Evolutionary conservation across 2,113 vertebrate genomes (phyloP).

Genomic region (Callorhinus ursinus): DNA sequence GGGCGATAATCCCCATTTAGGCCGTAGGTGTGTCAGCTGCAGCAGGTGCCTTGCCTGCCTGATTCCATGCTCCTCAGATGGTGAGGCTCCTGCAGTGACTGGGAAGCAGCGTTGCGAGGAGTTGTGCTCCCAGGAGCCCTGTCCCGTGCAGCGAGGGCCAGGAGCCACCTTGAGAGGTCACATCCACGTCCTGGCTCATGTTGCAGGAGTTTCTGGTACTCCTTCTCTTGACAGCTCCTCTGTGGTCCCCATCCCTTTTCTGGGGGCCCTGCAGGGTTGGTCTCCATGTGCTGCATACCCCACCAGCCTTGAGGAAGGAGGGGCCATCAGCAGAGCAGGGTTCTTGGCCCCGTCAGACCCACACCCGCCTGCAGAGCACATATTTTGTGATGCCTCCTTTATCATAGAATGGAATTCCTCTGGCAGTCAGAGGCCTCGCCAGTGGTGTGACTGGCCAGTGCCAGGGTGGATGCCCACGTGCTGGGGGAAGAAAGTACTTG

Average conservation of each 20-base stretch:
- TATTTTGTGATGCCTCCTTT: background rate
- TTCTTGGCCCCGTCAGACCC: background rate
- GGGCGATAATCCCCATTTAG: background rate
- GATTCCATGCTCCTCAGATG: background rate
- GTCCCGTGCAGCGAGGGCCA: background rate
- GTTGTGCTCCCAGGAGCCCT: background rate
- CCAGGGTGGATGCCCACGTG: fast-evolving
- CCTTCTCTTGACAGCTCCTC: background rate
- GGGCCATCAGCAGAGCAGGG: background rate
- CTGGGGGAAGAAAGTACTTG: background rate
- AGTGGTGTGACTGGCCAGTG: background rate
- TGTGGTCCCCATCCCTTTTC: background rate
- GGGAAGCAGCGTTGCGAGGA: background rate
- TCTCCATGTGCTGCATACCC: too few relatives aligned
- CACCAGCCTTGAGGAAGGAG: background rate
- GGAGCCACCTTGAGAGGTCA: background rate
- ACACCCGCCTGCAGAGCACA: too few relatives aligned
- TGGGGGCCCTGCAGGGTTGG: background rate
- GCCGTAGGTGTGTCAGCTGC: background rate
- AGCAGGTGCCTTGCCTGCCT: background rate
- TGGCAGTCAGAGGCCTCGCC: background rate
- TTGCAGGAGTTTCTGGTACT: too few relatives aligned
- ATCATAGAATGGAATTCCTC: fast-evolving
- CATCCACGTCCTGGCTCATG: background rate
- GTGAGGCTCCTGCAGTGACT: background rate